These are phyloP conservation scores for Drosophila virilis DNA, from an alignment of 1,140 invertebrate genomes.

Conservation along the genomic window DNA sequence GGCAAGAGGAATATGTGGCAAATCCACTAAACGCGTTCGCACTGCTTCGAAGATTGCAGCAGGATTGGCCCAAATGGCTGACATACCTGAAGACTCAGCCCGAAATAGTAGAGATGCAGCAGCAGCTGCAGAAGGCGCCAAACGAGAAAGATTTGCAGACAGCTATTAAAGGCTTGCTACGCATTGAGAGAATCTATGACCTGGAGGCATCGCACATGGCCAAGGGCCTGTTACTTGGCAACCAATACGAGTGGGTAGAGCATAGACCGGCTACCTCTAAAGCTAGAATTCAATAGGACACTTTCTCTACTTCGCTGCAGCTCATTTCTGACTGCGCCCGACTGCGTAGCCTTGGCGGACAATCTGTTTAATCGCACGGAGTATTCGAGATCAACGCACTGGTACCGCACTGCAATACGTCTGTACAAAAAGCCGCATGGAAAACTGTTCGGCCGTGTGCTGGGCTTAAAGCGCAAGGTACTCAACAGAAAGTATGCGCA, in stretches of 20 bases:
- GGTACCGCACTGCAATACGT: slow-evolving; percentile 52
- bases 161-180: slow-evolving; percentile 39
- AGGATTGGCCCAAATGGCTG: slow-evolving; percentile 64
- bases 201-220: slow-evolving; percentile 52
- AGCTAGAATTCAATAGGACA: neutral
- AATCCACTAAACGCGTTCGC: slow-evolving; percentile 56
- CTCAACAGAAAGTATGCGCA: slow-evolving; percentile 46
- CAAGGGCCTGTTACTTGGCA: slow-evolving; percentile 37
- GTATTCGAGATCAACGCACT: slow-evolving; percentile 37
- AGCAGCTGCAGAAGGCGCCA: neutral
- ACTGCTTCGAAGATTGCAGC: slow-evolving; percentile 40
- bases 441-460: slow-evolving; percentile 30
- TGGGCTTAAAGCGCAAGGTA: slow-evolving; percentile 30
- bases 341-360: slow-evolving; percentile 40
- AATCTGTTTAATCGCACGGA: slow-evolving; percentile 30
- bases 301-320: slow-evolving; percentile 5
- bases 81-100: slow-evolving; percentile 27
- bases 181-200: slow-evolving; percentile 49
- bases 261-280: neutral
- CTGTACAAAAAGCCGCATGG: slow-evolving; percentile 22
- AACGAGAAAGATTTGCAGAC: slow-evolving; percentile 23
- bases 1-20: slow-evolving; percentile 36
- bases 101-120: slow-evolving; percentile 20
- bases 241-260: slow-evolving; percentile 34
- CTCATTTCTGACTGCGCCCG: slow-evolving; percentile 25